phyloP scores from a whole-genome alignment of 2,888 invertebrate genomes.

The Escarpia spicata region DNA sequence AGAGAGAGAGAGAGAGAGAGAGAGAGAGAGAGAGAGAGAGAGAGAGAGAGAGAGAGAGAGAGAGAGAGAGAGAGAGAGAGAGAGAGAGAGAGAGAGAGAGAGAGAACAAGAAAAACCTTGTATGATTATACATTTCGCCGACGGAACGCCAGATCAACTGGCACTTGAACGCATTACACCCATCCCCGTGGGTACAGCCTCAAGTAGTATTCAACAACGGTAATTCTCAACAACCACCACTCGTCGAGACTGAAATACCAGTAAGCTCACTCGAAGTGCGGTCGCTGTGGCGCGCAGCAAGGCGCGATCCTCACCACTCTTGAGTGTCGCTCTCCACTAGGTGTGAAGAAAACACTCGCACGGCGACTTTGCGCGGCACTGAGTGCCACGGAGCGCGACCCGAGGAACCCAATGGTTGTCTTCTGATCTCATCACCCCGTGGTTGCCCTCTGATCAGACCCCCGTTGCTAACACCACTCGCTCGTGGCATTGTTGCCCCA shows the following conservation, averaged over 20 bases:
- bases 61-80: not conserved
- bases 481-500: not conserved
- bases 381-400: not conserved
- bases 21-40: slow-evolving; percentile 25
- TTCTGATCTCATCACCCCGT: not conserved
- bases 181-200: not conserved
- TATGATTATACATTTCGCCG: not conserved
- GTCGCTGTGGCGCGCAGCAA: not conserved
- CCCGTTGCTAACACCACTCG: not conserved
- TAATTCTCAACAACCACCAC: not conserved
- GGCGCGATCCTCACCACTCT: not conserved
- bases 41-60: slow-evolving; percentile 37
- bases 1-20: not conserved
- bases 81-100: not conserved
- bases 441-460: slow-evolving; percentile 4
- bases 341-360: not conserved
- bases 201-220: not conserved
- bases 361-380: not conserved
- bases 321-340: not conserved
- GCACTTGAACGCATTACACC: not conserved
- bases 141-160: not conserved
- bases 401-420: not conserved
- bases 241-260: not conserved
- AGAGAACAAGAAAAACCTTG: not conserved
- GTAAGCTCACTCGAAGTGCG: not conserved